Conservation (phyloP, 2,113 vertebrate species). For the Ictalurus punctatus region DNA sequence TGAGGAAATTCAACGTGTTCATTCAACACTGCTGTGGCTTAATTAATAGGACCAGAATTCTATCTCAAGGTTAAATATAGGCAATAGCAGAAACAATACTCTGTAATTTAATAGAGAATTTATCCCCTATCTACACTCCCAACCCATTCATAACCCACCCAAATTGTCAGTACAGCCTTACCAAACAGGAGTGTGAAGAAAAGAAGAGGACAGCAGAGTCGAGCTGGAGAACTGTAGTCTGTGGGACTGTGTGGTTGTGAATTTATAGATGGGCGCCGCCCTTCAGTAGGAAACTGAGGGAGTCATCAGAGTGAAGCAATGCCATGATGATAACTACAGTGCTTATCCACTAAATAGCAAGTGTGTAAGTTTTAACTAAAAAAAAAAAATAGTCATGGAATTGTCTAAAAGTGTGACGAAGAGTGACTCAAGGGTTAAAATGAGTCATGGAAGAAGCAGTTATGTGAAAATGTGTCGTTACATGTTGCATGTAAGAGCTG, state of each 20-base stretch:
- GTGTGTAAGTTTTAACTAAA: background rate
- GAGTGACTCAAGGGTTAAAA: background rate
- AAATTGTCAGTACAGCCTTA: background rate
- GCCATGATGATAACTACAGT: constrained; percentile 7
- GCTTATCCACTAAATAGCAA: background rate
- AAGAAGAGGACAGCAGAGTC: background rate
- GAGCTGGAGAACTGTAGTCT: background rate
- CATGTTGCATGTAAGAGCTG: background rate
- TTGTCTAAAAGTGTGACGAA: background rate
- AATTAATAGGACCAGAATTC: background rate
- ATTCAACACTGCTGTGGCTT: background rate
- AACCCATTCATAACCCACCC: background rate
- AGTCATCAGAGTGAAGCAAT: constrained; percentile 28
- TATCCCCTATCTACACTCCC: background rate
- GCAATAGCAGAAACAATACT: background rate
- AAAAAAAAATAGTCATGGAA: background rate
- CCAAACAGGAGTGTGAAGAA: constrained; percentile 5
- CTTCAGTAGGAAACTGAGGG: background rate
- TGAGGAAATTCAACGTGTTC: background rate
- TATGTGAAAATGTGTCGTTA: background rate
- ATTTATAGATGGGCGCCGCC: constrained; percentile 23
- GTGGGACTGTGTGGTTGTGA: background rate
- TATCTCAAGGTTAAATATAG: background rate
- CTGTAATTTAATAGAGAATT: background rate
- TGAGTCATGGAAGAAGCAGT: background rate